phyloP scores from a whole-genome alignment of 2,888 invertebrate species.

The Protophormia terraenovae region DNA sequence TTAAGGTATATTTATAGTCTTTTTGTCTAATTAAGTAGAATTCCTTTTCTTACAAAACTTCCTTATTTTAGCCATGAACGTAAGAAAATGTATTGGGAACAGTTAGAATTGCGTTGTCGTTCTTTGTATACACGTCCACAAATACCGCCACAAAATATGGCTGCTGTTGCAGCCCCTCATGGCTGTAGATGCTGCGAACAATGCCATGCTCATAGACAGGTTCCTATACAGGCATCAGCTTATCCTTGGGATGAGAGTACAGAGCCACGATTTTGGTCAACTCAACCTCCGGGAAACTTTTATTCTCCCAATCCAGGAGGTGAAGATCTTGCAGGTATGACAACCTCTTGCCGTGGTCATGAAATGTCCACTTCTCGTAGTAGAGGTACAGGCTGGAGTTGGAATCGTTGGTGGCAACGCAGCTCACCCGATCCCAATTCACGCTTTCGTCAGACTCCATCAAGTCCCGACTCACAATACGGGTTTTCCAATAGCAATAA shows the following conservation, averaged over 20 bases:
- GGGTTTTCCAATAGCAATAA: conserved; percentile 84
- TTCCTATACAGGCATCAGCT: conserved; percentile 82
- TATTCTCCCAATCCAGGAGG: conserved; percentile 92
- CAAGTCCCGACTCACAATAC: conserved; percentile 91
- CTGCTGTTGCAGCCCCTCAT: conserved; percentile 80
- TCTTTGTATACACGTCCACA: conserved; percentile 85
- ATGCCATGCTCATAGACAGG: conserved; percentile 83
- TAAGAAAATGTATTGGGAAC: conserved; percentile 97
- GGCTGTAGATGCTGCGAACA: conserved; percentile 88
- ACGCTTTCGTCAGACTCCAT: conserved; percentile 84
- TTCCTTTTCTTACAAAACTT: background rate
- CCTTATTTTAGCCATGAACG: conserved; percentile 89
- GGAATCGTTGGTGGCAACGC: conserved; percentile 88
- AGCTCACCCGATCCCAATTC: conserved; percentile 81
- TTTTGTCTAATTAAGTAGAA: background rate
- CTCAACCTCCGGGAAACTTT: conserved; percentile 86
- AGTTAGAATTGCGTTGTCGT: conserved; percentile 91
- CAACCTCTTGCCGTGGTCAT: conserved; percentile 76
- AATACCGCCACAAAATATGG: conserved; percentile 75
- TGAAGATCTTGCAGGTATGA: conserved; percentile 75
- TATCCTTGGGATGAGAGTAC: conserved; percentile 84
- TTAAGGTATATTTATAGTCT: conserved; percentile 84
- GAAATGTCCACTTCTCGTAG: conserved; percentile 71
- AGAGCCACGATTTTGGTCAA: conserved; percentile 82
- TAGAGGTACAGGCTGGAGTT: conserved; percentile 84